Evolutionary conservation across 2,113 vertebrate genomes (phyloP).

Genomic region (Struthio camelus): DNA sequence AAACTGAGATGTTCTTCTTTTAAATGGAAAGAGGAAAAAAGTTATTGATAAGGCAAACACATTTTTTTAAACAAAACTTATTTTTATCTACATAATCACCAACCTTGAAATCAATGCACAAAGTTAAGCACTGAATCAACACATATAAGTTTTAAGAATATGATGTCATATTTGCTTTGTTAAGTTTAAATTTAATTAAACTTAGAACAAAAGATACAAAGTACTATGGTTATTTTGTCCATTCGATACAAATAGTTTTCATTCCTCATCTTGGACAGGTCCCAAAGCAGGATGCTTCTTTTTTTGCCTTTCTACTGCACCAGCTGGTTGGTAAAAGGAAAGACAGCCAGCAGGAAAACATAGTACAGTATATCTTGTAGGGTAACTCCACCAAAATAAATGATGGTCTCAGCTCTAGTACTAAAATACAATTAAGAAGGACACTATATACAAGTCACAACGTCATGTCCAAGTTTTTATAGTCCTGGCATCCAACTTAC

Average conservation of each 20-base stretch:
- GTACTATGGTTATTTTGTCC: background rate
- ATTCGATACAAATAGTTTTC: background rate
- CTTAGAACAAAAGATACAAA: too few relatives aligned
- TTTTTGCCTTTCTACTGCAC: background rate
- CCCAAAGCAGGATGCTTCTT: background rate
- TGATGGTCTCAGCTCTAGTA: background rate
- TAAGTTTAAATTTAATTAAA: background rate
- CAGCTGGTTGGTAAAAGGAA: background rate
- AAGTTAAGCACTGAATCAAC: background rate
- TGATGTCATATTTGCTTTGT: background rate
- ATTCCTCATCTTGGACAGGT: background rate
- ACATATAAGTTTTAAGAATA: background rate
- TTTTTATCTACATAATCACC: background rate
- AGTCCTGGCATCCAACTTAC: background rate
- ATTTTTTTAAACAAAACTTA: background rate
- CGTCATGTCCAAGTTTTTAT: background rate
- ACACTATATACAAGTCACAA: background rate
- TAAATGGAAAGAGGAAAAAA: background rate
- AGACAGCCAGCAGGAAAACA: background rate
- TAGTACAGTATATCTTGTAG: background rate
- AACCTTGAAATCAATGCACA: background rate
- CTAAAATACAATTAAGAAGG: background rate
- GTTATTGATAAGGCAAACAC: background rate
- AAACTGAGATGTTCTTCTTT: background rate
- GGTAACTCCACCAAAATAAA: background rate